These are phyloP conservation scores for Choloepus hoffmanni DNA, from an alignment of 2,113 vertebrate genomes.

Conservation along the genomic window DNA sequence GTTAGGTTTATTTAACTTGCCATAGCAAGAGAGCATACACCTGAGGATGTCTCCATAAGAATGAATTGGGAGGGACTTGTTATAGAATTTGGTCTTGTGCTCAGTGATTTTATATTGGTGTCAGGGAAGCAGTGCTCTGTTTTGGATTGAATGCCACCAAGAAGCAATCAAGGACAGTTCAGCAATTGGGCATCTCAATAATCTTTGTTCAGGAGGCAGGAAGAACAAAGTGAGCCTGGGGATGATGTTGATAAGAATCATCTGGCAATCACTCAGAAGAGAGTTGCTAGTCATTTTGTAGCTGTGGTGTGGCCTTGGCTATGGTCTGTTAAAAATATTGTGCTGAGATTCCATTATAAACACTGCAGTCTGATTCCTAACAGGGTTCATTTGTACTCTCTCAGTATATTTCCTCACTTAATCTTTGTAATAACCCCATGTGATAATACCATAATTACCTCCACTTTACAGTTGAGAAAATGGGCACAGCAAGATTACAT, in stretches of 20 bases:
- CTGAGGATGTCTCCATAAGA: not conserved
- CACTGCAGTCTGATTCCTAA: not conserved
- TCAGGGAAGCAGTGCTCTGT: not conserved
- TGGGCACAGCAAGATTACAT: not conserved
- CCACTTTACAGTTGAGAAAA: not conserved
- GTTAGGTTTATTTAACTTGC: constrained; percentile 4
- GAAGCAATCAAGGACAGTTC: not conserved
- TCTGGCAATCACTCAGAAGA: not conserved
- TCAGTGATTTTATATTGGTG: not conserved
- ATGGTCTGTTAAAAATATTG: not conserved
- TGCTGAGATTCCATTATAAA: constrained; percentile 21
- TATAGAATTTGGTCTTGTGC: not conserved
- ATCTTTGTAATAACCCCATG: constrained; percentile 27
- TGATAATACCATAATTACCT: constrained; percentile 21
- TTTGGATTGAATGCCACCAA: constrained; percentile 1
- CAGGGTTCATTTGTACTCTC: not conserved
- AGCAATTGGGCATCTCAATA: not conserved
- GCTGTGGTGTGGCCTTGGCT: not conserved
- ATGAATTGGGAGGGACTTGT: not conserved
- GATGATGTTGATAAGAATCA: not conserved
- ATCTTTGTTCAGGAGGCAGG: not conserved
- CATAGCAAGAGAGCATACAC: not conserved
- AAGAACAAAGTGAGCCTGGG: not conserved
- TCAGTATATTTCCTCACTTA: constrained; percentile 7
- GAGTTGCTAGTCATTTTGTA: not conserved